Evolutionary conservation across 2,797 vertebrate genomes (phyloP).

Genomic region (Manis javanica): DNA sequence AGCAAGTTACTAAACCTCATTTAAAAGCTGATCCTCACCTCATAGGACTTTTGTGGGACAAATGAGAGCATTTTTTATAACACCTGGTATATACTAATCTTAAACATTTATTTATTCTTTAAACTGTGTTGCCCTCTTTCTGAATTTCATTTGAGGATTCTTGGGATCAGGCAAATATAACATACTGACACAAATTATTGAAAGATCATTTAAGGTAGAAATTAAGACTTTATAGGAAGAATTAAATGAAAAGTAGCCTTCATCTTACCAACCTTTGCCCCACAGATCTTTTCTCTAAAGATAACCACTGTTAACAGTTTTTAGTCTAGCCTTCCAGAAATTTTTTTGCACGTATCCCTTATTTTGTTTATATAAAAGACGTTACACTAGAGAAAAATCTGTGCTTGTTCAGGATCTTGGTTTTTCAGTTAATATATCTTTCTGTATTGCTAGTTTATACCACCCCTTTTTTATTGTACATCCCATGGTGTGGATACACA

Average conservation of each 20-base stretch:
- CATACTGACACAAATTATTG: slow-evolving; percentile 1
- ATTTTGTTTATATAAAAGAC: neutral
- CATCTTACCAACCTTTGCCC: neutral
- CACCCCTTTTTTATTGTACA: neutral
- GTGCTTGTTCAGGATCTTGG: neutral
- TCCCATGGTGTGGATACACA: neutral
- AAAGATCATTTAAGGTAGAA: neutral
- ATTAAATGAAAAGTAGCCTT: neutral
- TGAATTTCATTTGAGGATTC: neutral
- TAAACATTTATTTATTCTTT: slow-evolving; percentile 13
- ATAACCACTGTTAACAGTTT: neutral
- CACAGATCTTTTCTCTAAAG: neutral
- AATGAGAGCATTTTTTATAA: neutral
- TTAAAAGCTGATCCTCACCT: neutral
- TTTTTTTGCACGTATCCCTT: neutral
- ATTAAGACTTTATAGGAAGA: neutral
- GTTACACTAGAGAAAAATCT: neutral
- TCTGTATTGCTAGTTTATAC: neutral
- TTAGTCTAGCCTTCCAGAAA: neutral
- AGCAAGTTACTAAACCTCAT: slow-evolving; percentile 1
- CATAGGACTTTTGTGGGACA: slow-evolving; percentile 7
- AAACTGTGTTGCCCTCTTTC: neutral
- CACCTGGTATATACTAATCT: neutral
- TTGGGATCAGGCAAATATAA: slow-evolving; percentile 1
- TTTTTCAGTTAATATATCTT: neutral